phyloP scores from a whole-genome alignment of 1,140 invertebrate species.

The Drosophila lacertosa region DNA sequence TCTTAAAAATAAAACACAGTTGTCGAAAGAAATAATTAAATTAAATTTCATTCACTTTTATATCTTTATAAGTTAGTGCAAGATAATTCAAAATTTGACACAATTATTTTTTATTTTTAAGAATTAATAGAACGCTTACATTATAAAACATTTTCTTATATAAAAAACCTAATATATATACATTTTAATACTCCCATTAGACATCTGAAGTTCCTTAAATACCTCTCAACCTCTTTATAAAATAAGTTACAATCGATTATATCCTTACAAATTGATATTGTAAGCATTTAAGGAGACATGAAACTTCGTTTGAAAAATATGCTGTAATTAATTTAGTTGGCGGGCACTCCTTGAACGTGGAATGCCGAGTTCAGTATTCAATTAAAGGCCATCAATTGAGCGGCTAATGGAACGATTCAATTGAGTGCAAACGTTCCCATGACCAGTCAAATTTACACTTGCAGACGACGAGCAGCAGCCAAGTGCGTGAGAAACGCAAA shows the following conservation, averaged over 20 bases:
- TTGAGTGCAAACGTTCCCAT: constrained; percentile 69
- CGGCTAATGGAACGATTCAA: constrained; percentile 58
- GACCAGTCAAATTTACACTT: constrained; percentile 72
- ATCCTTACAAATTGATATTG: neutral
- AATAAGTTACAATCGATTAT: neutral
- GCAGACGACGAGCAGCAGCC: constrained; percentile 33
- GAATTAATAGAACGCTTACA: too few species aligned
- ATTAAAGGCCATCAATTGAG: constrained; percentile 60
- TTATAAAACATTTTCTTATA: too few species aligned
- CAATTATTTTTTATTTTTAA: too few species aligned
- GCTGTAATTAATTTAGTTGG: constrained; percentile 16
- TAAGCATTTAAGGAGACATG: neutral
- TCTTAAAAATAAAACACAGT: too few species aligned
- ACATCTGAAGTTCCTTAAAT: too few species aligned
- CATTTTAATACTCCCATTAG: too few species aligned
- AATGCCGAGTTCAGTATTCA: constrained; percentile 14
- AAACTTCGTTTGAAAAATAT: constrained; percentile 4
- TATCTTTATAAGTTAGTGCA: too few species aligned
- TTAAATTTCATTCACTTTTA: too few species aligned
- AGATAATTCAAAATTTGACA: too few species aligned
- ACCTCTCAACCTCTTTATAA: too few species aligned
- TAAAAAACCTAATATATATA: too few species aligned
- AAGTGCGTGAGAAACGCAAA: constrained; percentile 50
- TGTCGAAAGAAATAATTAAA: too few species aligned
- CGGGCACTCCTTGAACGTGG: neutral